Evolutionary conservation across 2,888 invertebrate genomes (phyloP), one percentile per base, ranked within the genome.

Genomic region (Hirtodrosophila histrioides): DNA sequence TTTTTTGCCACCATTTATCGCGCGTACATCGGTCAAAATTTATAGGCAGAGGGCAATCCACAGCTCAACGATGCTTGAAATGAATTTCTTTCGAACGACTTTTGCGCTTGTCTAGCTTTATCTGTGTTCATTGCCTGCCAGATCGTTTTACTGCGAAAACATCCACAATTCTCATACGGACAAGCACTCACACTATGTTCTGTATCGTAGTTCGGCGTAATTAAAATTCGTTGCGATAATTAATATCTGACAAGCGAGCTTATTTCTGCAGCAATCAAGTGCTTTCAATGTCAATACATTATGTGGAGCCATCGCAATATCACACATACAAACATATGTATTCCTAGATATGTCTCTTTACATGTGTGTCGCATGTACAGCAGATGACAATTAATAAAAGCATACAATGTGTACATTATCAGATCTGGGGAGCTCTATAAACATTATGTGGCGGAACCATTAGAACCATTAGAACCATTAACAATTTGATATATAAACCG

Each of bases 161-260:
- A 69, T 49, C 45, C 55, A 54, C 45, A 43, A 17, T 48, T 45
- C 56, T 64, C 50, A 43, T 48, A 35, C 39, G 48, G 27, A 67
- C 55, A 57, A 61, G 46, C 53, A 60, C 31, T 44, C 54, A 46
- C 71, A 57, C 76, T 75, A 71, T 70, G 50, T 51, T 40, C 43
- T 61, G 39, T 78, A 68, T 85, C 46, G 61, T 29, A 58, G 49
- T 54, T 56, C 61, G 49, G 55, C 40, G 71, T 76, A 86, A 87
- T 88, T 70, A 75, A 82, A 86, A 87, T 83, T 87, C 69, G 79
- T 70, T 82, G 54, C 75, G 83, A 79, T 79, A 79, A 88, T 84
- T 84, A 88, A 88, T 77, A 86, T 74, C 74, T 71, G 86, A 82
- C 88, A 85, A 69, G 65, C 88, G 78, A 69, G 63, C 79, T 67